Evolutionary conservation across 2,113 vertebrate genomes (phyloP).

Genomic region (Naja naja): DNA sequence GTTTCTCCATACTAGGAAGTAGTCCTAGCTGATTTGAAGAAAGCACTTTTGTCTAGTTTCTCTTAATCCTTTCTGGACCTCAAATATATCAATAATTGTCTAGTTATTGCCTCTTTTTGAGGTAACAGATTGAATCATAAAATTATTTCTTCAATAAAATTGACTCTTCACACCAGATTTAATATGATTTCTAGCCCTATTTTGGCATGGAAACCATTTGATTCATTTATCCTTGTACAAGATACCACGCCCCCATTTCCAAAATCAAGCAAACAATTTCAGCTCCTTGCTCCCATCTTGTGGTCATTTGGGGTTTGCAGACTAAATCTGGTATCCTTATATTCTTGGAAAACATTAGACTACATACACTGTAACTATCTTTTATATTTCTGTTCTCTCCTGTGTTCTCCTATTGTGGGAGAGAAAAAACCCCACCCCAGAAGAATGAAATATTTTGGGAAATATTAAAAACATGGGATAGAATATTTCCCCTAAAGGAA

Average conservation of each 20-base stretch:
- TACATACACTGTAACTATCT: neutral
- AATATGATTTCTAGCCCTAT: neutral
- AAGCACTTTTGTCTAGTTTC: neutral
- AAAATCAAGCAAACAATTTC: neutral
- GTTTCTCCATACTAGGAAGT: neutral
- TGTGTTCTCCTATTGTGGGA: neutral
- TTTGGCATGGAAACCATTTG: neutral
- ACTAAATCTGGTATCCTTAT: neutral
- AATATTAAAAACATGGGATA: too few relatives aligned
- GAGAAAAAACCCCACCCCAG: too few relatives aligned
- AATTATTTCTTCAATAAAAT: neutral
- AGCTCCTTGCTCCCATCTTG: neutral
- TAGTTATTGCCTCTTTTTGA: neutral
- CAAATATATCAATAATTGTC: neutral
- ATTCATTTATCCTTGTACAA: neutral
- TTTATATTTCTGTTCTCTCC: neutral
- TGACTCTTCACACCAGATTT: neutral
- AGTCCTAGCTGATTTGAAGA: neutral
- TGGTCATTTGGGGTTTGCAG: neutral
- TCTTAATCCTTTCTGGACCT: neutral
- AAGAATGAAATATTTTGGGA: too few relatives aligned
- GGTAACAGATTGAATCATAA: neutral
- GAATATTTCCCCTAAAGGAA: too few relatives aligned
- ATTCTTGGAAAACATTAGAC: neutral
- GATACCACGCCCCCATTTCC: fast-evolving